Conservation (phyloP, 2,888 invertebrate species). For the Pristionchus exspectatus region DNA sequence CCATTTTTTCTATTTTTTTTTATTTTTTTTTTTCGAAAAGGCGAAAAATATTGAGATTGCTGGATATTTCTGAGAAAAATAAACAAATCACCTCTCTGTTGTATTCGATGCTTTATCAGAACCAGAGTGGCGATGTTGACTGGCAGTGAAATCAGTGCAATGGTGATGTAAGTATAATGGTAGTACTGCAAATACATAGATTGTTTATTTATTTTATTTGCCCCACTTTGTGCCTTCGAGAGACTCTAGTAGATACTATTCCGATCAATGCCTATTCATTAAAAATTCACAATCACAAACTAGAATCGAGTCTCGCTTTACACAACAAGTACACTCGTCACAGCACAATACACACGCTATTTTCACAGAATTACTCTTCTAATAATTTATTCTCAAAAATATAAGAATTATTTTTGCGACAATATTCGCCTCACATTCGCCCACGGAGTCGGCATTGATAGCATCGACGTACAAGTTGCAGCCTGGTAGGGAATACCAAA, state of each 20-base stretch:
- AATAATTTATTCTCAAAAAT: background rate
- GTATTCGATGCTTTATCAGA: background rate
- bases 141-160: background rate
- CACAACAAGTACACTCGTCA: too few species aligned
- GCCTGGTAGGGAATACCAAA: conserved; percentile 3
- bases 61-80: too few species aligned
- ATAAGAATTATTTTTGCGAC: background rate
- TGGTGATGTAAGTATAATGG: background rate
- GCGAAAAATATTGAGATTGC: too few species aligned
- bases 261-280: background rate
- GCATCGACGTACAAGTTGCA: background rate
- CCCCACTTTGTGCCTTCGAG: too few species aligned
- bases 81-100: background rate
- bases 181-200: background rate
- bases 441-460: background rate
- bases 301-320: background rate
- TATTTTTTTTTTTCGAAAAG: too few species aligned
- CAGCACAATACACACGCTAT: background rate
- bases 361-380: background rate
- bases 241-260: too few species aligned
- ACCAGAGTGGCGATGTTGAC: background rate
- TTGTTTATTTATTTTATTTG: too few species aligned
- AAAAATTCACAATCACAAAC: background rate
- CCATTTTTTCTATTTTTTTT: too few species aligned
- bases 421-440: background rate